Conservation (phyloP, 2,113 vertebrate species). For the Phrynosoma blainvillii region DNA sequence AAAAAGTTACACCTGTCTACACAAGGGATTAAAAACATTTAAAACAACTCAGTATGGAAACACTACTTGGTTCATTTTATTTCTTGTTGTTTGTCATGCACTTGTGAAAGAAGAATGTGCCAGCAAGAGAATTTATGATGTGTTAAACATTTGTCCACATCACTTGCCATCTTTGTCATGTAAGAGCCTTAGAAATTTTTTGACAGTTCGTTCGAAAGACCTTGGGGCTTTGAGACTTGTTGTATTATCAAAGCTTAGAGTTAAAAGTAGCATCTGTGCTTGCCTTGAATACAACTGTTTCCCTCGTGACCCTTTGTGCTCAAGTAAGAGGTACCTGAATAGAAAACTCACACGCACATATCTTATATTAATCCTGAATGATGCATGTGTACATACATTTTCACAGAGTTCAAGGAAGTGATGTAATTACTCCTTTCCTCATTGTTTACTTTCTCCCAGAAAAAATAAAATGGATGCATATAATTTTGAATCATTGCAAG, state of each 20-base stretch:
- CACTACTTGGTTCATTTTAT: background rate
- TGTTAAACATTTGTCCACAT: background rate
- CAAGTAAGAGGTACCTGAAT: background rate
- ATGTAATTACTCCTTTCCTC: background rate
- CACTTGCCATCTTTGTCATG: background rate
- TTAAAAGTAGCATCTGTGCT: background rate
- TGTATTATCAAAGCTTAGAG: background rate
- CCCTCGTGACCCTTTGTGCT: background rate
- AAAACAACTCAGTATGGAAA: background rate
- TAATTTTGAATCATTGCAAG: background rate
- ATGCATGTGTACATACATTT: background rate
- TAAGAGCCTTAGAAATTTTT: background rate
- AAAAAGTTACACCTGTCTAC: background rate
- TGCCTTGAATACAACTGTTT: background rate
- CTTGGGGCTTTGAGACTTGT: conserved; percentile 8
- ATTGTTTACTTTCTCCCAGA: background rate
- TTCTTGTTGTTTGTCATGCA: background rate
- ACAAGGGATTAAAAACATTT: background rate
- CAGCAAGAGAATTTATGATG: background rate
- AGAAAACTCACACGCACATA: background rate
- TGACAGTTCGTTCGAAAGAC: background rate
- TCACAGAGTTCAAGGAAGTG: background rate
- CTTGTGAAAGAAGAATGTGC: background rate
- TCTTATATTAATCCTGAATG: background rate
- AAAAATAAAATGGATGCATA: background rate